Percentiles rank a stretch among this genome's conserved stretches.
These are phyloP conservation scores for Eupithecia tripunctaria DNA, from an alignment of 2,888 invertebrate genomes.

Conservation along the genomic window DNA sequence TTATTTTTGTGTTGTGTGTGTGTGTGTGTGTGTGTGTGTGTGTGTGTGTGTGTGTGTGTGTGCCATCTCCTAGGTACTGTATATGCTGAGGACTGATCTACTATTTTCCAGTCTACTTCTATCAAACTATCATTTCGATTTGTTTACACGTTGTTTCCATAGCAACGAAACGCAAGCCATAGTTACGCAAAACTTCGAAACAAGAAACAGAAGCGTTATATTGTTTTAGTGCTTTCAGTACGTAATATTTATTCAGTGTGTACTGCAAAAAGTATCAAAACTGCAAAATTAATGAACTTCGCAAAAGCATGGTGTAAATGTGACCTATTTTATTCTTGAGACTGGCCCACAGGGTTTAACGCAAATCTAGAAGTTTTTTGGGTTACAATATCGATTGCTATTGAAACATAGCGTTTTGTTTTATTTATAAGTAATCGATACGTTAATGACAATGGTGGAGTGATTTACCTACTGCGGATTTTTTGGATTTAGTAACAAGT, in stretches of 20 bases:
- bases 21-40: too few species aligned
- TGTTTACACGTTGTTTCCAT: constrained; percentile 5
- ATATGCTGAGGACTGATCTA: too few species aligned
- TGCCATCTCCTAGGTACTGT: too few species aligned
- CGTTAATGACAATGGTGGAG: background rate
- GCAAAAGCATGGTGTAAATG: background rate
- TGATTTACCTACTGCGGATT: background rate
- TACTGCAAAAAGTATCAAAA: background rate
- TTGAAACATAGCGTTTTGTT: background rate
- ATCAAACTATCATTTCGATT: background rate
- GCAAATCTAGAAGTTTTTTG: background rate
- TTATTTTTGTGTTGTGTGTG: too few species aligned
- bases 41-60: too few species aligned
- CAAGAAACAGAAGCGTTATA: background rate
- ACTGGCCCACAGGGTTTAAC: background rate
- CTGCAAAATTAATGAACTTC: background rate
- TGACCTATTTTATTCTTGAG: background rate
- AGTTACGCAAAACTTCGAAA: constrained; percentile 1
- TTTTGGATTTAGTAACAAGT: background rate
- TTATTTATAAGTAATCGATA: background rate
- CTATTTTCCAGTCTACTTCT: too few species aligned
- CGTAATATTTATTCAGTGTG: background rate
- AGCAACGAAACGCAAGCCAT: background rate
- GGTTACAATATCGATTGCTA: background rate
- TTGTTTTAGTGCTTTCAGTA: background rate